phyloP scores from a whole-genome alignment of 92 coral and sea anemone genomes.

The Epizoanthus stellaris region DNA sequence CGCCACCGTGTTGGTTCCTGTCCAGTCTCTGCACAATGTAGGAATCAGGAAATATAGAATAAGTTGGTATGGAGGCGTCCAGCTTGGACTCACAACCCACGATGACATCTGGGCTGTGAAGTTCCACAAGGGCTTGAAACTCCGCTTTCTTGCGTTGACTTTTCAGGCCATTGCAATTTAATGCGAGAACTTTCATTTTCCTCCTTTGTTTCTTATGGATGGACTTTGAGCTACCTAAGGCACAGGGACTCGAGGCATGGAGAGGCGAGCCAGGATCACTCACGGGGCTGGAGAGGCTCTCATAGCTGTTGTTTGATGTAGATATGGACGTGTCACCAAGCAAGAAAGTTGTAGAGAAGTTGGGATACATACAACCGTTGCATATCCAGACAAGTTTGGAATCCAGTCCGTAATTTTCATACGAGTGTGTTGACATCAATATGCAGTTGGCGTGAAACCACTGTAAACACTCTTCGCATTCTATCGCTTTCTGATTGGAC shows the following conservation, averaged over 20 bases:
- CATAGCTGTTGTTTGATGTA: conserved; percentile 13
- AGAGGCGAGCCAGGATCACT: not conserved
- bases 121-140: conserved; percentile 11
- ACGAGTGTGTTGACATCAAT: conserved; percentile 29
- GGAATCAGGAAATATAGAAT: conserved; percentile 30
- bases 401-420: conserved; percentile 29
- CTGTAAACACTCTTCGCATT: conserved; percentile 42
- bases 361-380: conserved; percentile 42
- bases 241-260: conserved; percentile 29
- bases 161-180: conserved; percentile 9
- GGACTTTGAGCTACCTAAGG: not conserved
- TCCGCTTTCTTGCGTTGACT: conserved; percentile 10
- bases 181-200: conserved; percentile 24
- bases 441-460: conserved; percentile 37
- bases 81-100: no score
- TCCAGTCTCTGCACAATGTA: not conserved
- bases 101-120: conserved; percentile 2
- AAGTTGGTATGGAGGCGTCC: conserved; percentile 22
- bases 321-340: conserved; percentile 2
- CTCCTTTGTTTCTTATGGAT: conserved; percentile 13
- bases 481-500: conserved; percentile 47
- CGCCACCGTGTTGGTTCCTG: no score
- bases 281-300: not conserved
- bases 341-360: conserved; percentile 48
- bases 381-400: conserved; percentile 49